Base-by-base conservation (phyloP, 2,888 invertebrate species). In the Xestia sexstrigata region DNA sequence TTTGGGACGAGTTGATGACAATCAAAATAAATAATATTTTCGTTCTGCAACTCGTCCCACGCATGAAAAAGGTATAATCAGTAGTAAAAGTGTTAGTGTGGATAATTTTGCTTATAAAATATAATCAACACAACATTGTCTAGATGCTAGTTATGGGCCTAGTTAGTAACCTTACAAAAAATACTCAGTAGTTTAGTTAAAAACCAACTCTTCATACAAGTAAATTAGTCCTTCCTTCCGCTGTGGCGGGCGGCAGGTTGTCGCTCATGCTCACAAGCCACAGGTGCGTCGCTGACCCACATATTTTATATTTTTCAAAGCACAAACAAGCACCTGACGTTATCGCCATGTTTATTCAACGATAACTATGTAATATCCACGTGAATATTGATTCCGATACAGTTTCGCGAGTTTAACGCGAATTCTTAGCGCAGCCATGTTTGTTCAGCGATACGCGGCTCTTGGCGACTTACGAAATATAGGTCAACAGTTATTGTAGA, bases 361-460 rank as follows among this genome's bases (percentile, higher is more conserved):
- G 89, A 89, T 89, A 89, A 88, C 79, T 83, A 47, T 60, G 39
- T 81, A 85, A 84, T 86, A 89, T 86, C 84, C 75, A 67, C 81
- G 82, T 89, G 89, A 88, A 89, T 89, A 89, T 89, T 88, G 88
- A 90, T 89, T 74, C 66, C 69, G 74, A 70, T 86, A 88, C 90
- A 91, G 92, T 91, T 93, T 93, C 88, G 93, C 89, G 84, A 72
- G 49, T 76, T 66, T 62, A 76, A 74, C 71, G 91, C 91, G 81
- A 91, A 92, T 92, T 92, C 91, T 91, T 91, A 89, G 88, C 89
- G 86, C 89, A 79, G 84, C 88, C 87, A 82, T 92, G 87, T 93
- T 93, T 92, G 86, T 79, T 84, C 84, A 89, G 73, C 60, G 90
- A 89, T 89, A 89, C 47, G 74, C 35, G 81, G 75, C 79, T 74